Percentiles rank a stretch among this genome's conserved stretches.
Evolutionary conservation across 1,140 invertebrate species (phyloP).

Genomic region (Drosophila nigrodunni): DNA sequence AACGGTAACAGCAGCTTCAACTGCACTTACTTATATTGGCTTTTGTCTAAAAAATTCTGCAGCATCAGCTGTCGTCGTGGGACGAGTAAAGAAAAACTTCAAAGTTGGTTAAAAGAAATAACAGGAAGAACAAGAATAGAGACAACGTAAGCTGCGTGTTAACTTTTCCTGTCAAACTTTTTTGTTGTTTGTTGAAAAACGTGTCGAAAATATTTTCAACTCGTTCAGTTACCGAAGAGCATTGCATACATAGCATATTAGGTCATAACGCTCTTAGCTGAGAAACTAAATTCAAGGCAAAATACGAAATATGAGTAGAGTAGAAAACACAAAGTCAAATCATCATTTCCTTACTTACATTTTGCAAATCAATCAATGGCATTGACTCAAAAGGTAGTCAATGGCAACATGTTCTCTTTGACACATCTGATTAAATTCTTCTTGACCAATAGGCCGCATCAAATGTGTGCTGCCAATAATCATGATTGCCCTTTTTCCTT

Average conservation of each 20-base stretch:
- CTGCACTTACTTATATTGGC: conserved; percentile 39
- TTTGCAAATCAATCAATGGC: conserved; percentile 31
- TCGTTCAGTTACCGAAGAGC: background rate
- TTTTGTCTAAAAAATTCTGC: conserved; percentile 31
- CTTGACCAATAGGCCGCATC: conserved; percentile 36
- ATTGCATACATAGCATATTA: conserved; percentile 33
- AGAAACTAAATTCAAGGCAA: conserved; percentile 1
- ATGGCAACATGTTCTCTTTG: background rate
- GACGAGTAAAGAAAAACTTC: conserved; percentile 7
- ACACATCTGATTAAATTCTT: conserved; percentile 47
- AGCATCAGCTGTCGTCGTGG: conserved; percentile 20
- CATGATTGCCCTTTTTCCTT: conserved; percentile 31
- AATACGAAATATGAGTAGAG: background rate
- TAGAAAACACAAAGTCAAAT: background rate
- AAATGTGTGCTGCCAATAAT: conserved; percentile 29
- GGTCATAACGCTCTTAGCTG: conserved; percentile 12
- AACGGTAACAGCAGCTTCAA: conserved; percentile 29
- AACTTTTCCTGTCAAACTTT: conserved; percentile 48
- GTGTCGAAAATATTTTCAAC: conserved; percentile 44
- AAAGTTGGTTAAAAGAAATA: conserved; percentile 10
- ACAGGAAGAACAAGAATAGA: conserved; percentile 9
- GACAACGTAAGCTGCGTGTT: conserved; percentile 50
- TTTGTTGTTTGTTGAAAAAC: conserved; percentile 29
- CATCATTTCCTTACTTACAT: conserved; percentile 25
- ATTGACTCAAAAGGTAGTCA: conserved; percentile 37